Conservation (phyloP, 2,888 invertebrate species). For the Falcaria lacertinaria region DNA sequence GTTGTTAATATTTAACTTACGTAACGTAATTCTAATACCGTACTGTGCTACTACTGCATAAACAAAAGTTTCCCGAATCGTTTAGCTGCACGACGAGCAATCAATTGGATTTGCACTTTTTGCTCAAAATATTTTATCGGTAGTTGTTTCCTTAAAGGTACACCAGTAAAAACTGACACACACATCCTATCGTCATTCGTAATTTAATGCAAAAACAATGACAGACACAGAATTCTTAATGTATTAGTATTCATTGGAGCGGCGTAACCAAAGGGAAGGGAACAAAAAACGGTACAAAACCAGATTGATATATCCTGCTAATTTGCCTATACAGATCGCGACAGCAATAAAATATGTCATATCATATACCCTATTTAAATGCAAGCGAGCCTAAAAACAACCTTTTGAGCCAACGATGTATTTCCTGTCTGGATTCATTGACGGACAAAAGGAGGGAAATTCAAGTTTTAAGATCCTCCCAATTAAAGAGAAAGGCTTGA, state of each 20-base stretch:
- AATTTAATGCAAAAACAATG: conserved; percentile 21
- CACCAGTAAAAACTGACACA: conserved; percentile 30
- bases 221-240: conserved; percentile 9
- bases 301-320: conserved; percentile 77
- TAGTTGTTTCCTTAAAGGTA: background rate
- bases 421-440: conserved; percentile 61
- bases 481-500: conserved; percentile 66
- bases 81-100: background rate
- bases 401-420: conserved; percentile 58
- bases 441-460: conserved; percentile 56
- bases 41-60: no score
- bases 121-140: conserved; percentile 9
- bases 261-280: conserved; percentile 23
- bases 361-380: conserved; percentile 61
- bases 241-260: conserved; percentile 33
- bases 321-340: conserved; percentile 62
- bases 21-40: no score
- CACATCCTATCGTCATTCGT: conserved; percentile 27
- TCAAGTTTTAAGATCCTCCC: conserved; percentile 57
- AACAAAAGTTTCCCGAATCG: background rate
- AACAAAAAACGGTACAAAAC: conserved; percentile 39
- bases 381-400: conserved; percentile 65
- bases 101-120: conserved; percentile 12
- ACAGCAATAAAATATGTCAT: conserved; percentile 73
- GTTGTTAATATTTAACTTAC: no score